These are phyloP conservation scores for Anoplolepis gracilipes DNA, from an alignment of 1,140 invertebrate genomes.

Conservation along the genomic window DNA sequence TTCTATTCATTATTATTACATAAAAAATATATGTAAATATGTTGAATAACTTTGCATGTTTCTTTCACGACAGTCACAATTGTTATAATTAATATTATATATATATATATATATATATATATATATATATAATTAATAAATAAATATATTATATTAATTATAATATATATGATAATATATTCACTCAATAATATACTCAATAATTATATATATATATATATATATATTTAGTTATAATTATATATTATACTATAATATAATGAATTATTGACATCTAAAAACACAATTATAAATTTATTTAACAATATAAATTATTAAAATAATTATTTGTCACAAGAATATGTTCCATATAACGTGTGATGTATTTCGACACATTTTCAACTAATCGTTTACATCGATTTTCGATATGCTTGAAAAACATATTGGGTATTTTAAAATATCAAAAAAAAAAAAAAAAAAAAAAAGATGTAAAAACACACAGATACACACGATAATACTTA, in stretches of 20 bases:
- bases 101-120: too few relatives aligned
- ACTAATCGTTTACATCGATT: constrained; percentile 23
- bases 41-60: too few relatives aligned
- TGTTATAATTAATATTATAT: too few relatives aligned
- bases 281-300: background rate
- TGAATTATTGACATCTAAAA: background rate
- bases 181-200: too few relatives aligned
- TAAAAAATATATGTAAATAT: too few relatives aligned
- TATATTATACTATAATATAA: background rate
- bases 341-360: background rate
- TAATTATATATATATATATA: too few relatives aligned
- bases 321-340: background rate
- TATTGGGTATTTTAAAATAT: constrained; percentile 24
- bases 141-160: too few relatives aligned
- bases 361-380: background rate
- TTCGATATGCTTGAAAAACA: constrained; percentile 25
- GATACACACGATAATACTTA: constrained; percentile 21
- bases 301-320: background rate
- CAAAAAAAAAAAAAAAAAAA: background rate
- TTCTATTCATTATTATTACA: too few relatives aligned
- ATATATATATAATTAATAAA: too few relatives aligned
- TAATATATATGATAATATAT: too few relatives aligned
- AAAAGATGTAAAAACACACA: background rate
- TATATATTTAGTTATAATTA: too few relatives aligned
- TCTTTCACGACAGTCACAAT: background rate